Evolutionary conservation across 1,140 invertebrate genomes (phyloP).

Genomic region (Batillaria attramentaria): DNA sequence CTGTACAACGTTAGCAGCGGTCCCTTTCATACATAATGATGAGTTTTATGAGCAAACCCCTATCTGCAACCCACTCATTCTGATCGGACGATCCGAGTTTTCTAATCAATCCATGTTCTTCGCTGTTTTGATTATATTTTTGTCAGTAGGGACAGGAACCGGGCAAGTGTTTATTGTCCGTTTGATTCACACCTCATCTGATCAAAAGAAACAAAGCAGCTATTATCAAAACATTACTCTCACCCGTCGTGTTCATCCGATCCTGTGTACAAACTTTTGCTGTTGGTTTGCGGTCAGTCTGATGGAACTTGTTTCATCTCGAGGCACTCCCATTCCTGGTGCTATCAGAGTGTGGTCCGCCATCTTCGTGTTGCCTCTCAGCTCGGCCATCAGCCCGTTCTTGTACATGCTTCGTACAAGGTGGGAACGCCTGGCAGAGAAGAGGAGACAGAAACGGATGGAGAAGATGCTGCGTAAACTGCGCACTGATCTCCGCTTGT

Average conservation of each 20-base stretch:
- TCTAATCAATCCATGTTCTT: conserved; percentile 44
- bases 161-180: conserved; percentile 40
- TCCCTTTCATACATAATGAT: conserved; percentile 12
- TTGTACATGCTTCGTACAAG: too few species aligned
- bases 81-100: conserved; percentile 27
- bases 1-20: conserved; percentile 26
- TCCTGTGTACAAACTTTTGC: conserved; percentile 39
- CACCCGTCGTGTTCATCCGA: conserved; percentile 36
- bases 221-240: conserved; percentile 30
- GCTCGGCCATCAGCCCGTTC: conserved; percentile 51
- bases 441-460: too few species aligned
- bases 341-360: conserved; percentile 49
- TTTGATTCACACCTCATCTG: neutral
- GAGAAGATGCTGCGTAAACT: too few species aligned
- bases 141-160: conserved; percentile 40
- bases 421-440: too few species aligned
- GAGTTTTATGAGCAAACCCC: conserved; percentile 46
- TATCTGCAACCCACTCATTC: conserved; percentile 45
- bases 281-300: conserved; percentile 36
- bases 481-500: too few species aligned
- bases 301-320: conserved; percentile 35
- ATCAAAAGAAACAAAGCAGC: neutral
- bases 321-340: conserved; percentile 37
- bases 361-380: conserved; percentile 49
- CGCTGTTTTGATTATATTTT: conserved; percentile 40